A percentile compares a stretch with the other conserved stretches of the same genome.
These are phyloP conservation scores for Melinaea menophilus DNA, from an alignment of 2,888 invertebrate genomes.

Conservation along the genomic window DNA sequence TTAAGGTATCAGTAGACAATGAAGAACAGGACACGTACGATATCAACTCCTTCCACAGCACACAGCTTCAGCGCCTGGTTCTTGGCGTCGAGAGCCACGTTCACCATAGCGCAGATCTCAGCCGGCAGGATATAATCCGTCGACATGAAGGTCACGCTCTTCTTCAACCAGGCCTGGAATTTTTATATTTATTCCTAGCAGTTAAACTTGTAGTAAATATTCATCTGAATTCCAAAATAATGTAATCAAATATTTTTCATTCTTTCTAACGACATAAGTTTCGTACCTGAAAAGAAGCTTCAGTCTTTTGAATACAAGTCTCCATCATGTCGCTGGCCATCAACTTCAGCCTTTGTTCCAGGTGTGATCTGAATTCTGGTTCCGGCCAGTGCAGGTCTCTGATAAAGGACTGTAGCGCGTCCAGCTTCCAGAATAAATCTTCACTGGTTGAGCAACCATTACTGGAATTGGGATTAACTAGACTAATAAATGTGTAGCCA, in stretches of 20 bases:
- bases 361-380: constrained; percentile 96
- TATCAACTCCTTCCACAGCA: constrained; percentile 96
- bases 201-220: background rate
- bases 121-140: constrained; percentile 98
- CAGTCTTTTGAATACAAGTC: constrained; percentile 95
- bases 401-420: constrained; percentile 98
- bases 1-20: constrained; percentile 11
- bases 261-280: background rate
- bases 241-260: background rate
- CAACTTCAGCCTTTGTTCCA: constrained; percentile 96
- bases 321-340: constrained; percentile 99
- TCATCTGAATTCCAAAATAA: background rate
- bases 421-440: constrained; percentile 99
- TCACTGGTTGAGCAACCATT: constrained; percentile 99
- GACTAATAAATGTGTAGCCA: background rate
- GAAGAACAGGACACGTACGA: constrained; percentile 80
- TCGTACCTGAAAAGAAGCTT: constrained; percentile 84
- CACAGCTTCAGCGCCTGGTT: constrained; percentile 97
- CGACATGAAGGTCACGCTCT: constrained; percentile 94
- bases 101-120: constrained; percentile 99
- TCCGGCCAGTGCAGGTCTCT: constrained; percentile 99
- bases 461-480: constrained; percentile 57
- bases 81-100: constrained; percentile 98
- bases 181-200: constrained; percentile 7
- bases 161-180: constrained; percentile 91